These are phyloP conservation scores for Dryobota labecula DNA, from an alignment of 2,888 invertebrate genomes.

Conservation along the genomic window DNA sequence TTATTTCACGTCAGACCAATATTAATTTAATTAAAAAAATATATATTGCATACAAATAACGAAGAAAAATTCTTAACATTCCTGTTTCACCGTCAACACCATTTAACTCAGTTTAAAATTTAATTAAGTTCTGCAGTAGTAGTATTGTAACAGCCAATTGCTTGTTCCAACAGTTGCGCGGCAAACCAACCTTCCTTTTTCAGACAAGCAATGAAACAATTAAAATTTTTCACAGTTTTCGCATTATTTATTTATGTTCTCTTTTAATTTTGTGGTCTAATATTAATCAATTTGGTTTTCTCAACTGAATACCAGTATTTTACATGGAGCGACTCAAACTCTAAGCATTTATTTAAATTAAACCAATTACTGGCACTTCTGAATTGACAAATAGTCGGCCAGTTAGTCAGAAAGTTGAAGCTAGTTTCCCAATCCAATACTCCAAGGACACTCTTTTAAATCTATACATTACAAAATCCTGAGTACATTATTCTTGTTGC, in stretches of 20 bases:
- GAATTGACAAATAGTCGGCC: too few relatives aligned
- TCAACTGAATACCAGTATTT: too few relatives aligned
- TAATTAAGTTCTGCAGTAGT: constrained; percentile 19
- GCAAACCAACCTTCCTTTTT: constrained; percentile 21
- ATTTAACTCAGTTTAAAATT: constrained; percentile 16
- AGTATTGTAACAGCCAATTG: constrained; percentile 33
- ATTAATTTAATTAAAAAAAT: neutral
- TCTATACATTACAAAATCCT: too few relatives aligned
- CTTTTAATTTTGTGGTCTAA: neutral
- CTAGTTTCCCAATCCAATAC: too few relatives aligned
- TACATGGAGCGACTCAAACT: too few relatives aligned
- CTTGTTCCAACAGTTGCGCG: constrained; percentile 17
- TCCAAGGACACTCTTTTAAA: too few relatives aligned
- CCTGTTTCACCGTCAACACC: constrained; percentile 1
- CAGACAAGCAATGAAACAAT: constrained; percentile 14
- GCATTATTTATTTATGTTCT: neutral
- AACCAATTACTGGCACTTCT: too few relatives aligned
- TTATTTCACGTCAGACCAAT: neutral
- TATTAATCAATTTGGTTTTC: too few relatives aligned
- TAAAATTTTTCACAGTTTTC: neutral
- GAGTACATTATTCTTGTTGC: too few relatives aligned
- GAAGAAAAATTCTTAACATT: neutral
- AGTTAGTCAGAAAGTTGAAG: too few relatives aligned
- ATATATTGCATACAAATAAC: neutral
- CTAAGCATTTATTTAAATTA: too few relatives aligned